A percentile compares a stretch with the other conserved stretches of the same genome.
Evolutionary conservation across 2,797 vertebrate genomes (phyloP).

Genomic region (Hyperoplus immaculatus): DNA sequence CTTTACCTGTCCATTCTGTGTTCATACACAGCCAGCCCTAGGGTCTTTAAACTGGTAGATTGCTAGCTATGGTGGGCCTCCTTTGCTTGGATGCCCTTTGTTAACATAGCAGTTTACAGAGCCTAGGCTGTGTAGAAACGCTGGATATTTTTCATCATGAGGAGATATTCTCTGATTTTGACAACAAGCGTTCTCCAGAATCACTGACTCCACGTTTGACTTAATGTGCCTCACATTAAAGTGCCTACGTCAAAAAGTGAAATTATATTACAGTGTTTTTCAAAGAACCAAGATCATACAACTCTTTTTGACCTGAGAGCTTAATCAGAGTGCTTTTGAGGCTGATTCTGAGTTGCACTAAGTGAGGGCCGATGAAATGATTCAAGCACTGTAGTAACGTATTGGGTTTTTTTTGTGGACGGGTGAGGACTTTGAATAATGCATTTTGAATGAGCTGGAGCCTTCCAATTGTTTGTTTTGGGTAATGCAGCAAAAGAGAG

Average conservation of each 20-base stretch:
- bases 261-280: background rate
- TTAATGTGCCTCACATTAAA: background rate
- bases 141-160: too few relatives aligned
- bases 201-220: too few relatives aligned
- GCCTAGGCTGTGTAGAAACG: too few relatives aligned
- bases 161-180: too few relatives aligned
- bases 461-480: slow-evolving; percentile 3
- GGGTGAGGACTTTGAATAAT: background rate
- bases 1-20: too few relatives aligned
- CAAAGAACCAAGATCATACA: background rate
- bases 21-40: too few relatives aligned
- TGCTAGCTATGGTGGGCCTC: too few relatives aligned
- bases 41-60: too few relatives aligned
- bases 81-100: too few relatives aligned
- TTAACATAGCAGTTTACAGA: too few relatives aligned
- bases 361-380: background rate
- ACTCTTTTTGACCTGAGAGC: background rate
- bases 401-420: background rate
- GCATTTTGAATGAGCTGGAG: background rate
- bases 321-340: background rate
- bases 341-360: background rate
- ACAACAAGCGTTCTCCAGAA: too few relatives aligned
- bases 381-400: background rate
- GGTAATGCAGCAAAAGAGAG: background rate
- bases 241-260: background rate